Evolutionary conservation across 2,888 invertebrate genomes (phyloP), one percentile per base, ranked within the genome.

Genomic region (Acholoe squamosa): DNA sequence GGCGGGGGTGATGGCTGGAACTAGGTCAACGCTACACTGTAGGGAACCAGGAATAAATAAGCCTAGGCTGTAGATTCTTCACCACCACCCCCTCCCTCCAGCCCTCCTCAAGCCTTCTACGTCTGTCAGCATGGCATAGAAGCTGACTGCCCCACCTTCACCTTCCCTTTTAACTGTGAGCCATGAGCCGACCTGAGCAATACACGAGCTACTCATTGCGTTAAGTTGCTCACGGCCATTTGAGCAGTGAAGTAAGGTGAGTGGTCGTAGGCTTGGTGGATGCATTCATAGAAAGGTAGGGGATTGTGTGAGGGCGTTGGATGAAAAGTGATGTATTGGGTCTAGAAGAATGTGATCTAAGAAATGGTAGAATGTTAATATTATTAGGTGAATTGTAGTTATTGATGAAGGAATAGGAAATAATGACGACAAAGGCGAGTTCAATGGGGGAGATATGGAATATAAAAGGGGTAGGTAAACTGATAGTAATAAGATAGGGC

Each of bases 111-210:
- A n/a, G 3, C 28, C 71, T 0, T 14, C 71, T 71, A 25, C 28
- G 19, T 61, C 43, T 43, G 43, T 43, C 43, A 43, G 43, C 10
- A 43, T 43, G 43, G 5, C 43, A 61, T n/a, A n/a, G 61, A n/a
- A 71, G n/a, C 71, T 71, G 28, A 25, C 61, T 71, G 28, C 71
- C 71, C 71, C 14, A 22, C 71, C 71, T 71, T 28, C 71, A 71
- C 71, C 61, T 71, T 28, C 71, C 71, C 71, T 28, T 28, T 25
- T 61, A 61, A 61, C 61, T 16, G 71, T 71, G 71, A 71, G 28
- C 71, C 12, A 28, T 28, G 71, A 71, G 28, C 0, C 25, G 71
- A 71, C 28, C 43, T 43, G 71, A 25, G 71, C 71, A 71, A 28
- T n/a, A 71, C 22, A 61, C 61, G 61, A 61, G 61, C 5, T 61